Evolutionary conservation across 1,140 invertebrate genomes (phyloP).

Genomic region (Condylostylus longicornis): DNA sequence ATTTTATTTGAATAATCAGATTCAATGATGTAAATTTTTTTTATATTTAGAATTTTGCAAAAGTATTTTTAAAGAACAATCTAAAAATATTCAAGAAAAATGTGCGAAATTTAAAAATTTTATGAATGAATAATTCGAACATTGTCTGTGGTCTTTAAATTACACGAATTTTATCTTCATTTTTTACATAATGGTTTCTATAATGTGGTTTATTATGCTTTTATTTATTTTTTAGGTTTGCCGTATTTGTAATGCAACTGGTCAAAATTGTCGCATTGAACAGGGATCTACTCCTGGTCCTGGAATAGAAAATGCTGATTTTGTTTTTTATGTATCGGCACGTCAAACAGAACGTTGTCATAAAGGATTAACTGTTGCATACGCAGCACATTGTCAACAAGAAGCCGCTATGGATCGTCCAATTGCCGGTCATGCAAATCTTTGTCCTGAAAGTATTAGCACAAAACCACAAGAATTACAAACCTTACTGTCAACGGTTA

Average conservation of each 20-base stretch:
- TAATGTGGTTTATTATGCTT: too few relatives aligned
- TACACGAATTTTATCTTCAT: too few relatives aligned
- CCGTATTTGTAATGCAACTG: conserved; percentile 68
- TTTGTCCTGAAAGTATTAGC: conserved; percentile 90
- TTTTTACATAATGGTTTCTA: too few relatives aligned
- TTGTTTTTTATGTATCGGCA: conserved; percentile 94
- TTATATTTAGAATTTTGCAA: too few relatives aligned
- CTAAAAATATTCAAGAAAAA: too few relatives aligned
- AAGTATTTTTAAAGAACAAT: too few relatives aligned
- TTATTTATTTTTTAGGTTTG: conserved; percentile 47
- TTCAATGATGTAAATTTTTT: too few relatives aligned
- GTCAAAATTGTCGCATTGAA: conserved; percentile 52
- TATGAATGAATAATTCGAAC: too few relatives aligned
- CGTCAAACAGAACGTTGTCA: conserved; percentile 81
- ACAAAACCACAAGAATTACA: conserved; percentile 85
- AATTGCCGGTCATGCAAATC: conserved; percentile 95
- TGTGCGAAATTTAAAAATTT: too few relatives aligned
- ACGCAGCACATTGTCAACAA: conserved; percentile 97
- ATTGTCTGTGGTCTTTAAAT: too few relatives aligned
- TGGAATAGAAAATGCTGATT: conserved; percentile 80
- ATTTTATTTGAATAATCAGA: too few relatives aligned
- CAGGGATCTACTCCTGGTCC: conserved; percentile 34
- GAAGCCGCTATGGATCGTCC: conserved; percentile 84
- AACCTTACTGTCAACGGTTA: conserved; percentile 88
- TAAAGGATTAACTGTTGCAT: conserved; percentile 79